Evolutionary conservation across 2,888 invertebrate genomes (phyloP).

Genomic region (Carterocephalus palaemon): DNA sequence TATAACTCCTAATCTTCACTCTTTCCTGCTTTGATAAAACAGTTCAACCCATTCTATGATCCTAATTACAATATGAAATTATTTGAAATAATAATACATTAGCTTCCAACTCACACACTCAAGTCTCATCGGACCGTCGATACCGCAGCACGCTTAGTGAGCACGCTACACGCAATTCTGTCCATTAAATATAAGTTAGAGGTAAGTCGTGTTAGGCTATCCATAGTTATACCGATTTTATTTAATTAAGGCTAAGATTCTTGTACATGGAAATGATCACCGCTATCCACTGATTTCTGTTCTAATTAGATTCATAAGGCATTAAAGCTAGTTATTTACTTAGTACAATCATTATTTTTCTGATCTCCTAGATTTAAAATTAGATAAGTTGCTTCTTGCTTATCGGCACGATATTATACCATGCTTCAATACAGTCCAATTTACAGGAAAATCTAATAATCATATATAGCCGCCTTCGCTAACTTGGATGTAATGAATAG

Average conservation of each 20-base stretch:
- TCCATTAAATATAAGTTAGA: conserved; percentile 69
- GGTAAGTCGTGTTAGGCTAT: conserved; percentile 54
- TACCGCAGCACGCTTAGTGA: conserved; percentile 48
- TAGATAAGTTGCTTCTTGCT: conserved; percentile 15
- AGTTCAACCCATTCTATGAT: background rate
- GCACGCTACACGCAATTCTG: conserved; percentile 77
- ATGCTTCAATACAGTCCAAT: background rate
- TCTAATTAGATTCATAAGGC: conserved; percentile 1
- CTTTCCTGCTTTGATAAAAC: conserved; percentile 3
- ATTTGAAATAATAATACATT: conserved; percentile 12
- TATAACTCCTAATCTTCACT: conserved; percentile 2
- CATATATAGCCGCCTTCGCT: conserved; percentile 35
- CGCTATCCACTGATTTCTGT: conserved; percentile 46
- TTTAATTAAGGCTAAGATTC: conserved; percentile 48
- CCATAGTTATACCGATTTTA: conserved; percentile 41
- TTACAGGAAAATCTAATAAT: conserved; percentile 15
- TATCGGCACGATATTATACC: background rate
- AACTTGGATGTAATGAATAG: conserved; percentile 32
- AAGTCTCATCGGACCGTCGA: conserved; percentile 10
- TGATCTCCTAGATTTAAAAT: conserved; percentile 9
- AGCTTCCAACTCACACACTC: conserved; percentile 13
- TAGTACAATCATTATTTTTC: background rate
- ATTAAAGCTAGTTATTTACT: background rate
- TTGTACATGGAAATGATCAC: conserved; percentile 62
- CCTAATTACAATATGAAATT: no score